These are phyloP conservation scores for Tangara arthus DNA, from an alignment of 2,797 vertebrate genomes.

Conservation along the genomic window DNA sequence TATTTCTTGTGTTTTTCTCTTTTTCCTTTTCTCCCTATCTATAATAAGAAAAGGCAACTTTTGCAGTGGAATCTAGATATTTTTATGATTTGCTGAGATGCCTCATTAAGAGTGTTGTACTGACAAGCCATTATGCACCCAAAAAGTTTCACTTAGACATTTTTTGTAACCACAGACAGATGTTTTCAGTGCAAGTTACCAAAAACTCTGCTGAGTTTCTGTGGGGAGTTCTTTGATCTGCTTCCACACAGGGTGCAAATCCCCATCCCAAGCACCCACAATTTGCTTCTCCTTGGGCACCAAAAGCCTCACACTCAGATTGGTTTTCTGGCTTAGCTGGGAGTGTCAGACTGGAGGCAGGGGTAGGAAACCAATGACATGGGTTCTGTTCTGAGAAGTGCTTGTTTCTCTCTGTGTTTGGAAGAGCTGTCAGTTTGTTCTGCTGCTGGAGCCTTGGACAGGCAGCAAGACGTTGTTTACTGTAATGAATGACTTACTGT, in stretches of 20 bases:
- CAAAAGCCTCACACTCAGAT: fast-evolving
- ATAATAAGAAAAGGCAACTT: background rate
- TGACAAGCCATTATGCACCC: background rate
- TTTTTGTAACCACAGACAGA: background rate
- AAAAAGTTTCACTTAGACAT: background rate
- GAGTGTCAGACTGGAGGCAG: background rate
- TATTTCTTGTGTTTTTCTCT: background rate
- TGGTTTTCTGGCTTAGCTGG: background rate
- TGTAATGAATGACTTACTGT: background rate
- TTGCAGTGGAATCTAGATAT: background rate
- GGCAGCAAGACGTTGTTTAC: background rate
- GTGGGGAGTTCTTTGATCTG: background rate
- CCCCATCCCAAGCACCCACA: background rate
- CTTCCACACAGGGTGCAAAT: background rate
- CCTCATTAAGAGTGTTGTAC: background rate
- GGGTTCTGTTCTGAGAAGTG: background rate
- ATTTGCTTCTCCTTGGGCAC: background rate
- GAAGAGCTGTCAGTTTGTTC: background rate
- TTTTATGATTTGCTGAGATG: background rate
- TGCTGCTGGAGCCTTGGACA: background rate
- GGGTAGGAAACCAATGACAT: background rate
- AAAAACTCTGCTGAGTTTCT: background rate
- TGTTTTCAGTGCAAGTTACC: background rate
- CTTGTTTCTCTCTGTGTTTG: background rate
- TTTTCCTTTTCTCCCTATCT: background rate